Base-by-base conservation (phyloP, 2,113 vertebrate species). In the Danio rerio region DNA sequence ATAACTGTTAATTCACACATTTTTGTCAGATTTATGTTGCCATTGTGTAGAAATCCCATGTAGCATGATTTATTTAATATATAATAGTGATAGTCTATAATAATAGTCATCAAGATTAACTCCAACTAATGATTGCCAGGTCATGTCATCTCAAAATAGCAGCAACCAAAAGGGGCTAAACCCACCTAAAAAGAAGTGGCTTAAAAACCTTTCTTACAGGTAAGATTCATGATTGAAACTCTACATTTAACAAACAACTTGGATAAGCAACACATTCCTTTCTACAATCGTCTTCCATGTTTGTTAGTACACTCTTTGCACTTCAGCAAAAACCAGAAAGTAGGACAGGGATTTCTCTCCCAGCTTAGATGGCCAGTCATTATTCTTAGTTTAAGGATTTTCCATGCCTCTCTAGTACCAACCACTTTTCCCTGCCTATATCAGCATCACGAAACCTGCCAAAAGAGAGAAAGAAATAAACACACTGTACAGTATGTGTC, bases 391-490 rank as follows among this genome's bases (percentile, higher is more conserved):
- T 68, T 52, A 7, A 53, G 40, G 5, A 55, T 63, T 70, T 11
- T 53, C 20, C 11, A 2, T 42, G 15, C 13, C 50, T 63, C 20
- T 47, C 10, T 76, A 52, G 49, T 20, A 3, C 5, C 9, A 56
- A 73, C 10, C 9, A 5, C 4, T 49, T 20, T 75, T 56, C 13
- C 61, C 18, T 76, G 9, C 16, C 18, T 16, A 59, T 63, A 58
- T 83, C 20, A 63, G 10, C 4, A 71, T 75, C 69, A 50, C 65
- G 5, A 15, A 18, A 47, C 71, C n/a, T 55, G 66, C 31, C 12
- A 63, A 63, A 53, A 63, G 15, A 50, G 47, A 50, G 6, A 70
- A 45, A 49, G 40, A 62, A 73, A 42, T 47, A 71, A 81, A 49
- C 18, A 11, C 11, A 52, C 7, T 52, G 1, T 31, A 31, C 31